Base-by-base conservation (phyloP, 2,113 vertebrate species). In the Ictalurus punctatus region DNA sequence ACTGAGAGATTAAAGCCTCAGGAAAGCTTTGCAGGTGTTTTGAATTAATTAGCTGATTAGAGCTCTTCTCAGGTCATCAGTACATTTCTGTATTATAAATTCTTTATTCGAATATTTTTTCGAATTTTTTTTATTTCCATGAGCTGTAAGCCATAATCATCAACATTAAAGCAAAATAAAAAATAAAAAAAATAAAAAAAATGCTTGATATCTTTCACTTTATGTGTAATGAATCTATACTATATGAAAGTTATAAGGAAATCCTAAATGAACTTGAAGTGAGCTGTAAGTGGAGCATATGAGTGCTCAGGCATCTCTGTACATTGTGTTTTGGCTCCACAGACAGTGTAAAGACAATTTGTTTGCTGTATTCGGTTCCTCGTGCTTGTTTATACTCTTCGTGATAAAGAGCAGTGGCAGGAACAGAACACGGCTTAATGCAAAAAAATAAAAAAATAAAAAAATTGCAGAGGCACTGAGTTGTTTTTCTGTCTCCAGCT, bases 251-350 rank as follows among this genome's bases (percentile, higher is more conserved):
- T 40, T 40, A 40, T 40, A 40, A 40, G 48, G 27, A 48, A 78
- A 78, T 52, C 52, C 1, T 25, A 76, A 76, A 76, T 44, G 21
- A 74, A 21, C 0, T 40, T 54, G 19, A 23, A 56, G 2, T 54
- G 27, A n/a, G 17, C 25, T 52, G 74, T 78, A 14, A 48, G 4
- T 27, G 12, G 13, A n/a, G 44, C 44, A 79, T 25, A 16, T 17
- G 25, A 58, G 14, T 56, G n/a, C 78, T 56, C n/a, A 58, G 52
- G 27, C 71, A 40, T 63, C 17, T 67, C 30, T 44, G 4, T 21
- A 71, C 71, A 17, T 21, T 61, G 10, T 85, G 81, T 90, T 89
- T 58, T 87, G 27, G 25, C 73, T 71, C 34, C 40, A 54, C 84
- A 86, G 54, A 8, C 73, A 52, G 90, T 61, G 86, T 82, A 69